Conservation (phyloP, 2,113 vertebrate genomes). For the sheep (Ovis aries) region ARS-UI_Ramb_v3.0 NC_056054.1:32442501-32443000, state of each 20-base stretch:
- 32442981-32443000: neutral
- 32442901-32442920: neutral
- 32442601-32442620: neutral
- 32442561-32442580: neutral
- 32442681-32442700: neutral
- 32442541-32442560: neutral
- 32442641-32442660: neutral
- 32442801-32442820: neutral
- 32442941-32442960: neutral
- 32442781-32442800: neutral
- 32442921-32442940: neutral
- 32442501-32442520: neutral
- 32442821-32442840: neutral
- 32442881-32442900: neutral
- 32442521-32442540: neutral
- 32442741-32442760: neutral
- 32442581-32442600: neutral
- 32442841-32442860: neutral
- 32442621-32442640: neutral
- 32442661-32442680: neutral
- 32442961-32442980: neutral
- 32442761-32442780: neutral
- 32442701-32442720: neutral
- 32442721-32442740: neutral
- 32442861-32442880: neutral